Evolutionary conservation across 2,888 invertebrate genomes (phyloP).

Genomic region (Camptogramma bilineatum): DNA sequence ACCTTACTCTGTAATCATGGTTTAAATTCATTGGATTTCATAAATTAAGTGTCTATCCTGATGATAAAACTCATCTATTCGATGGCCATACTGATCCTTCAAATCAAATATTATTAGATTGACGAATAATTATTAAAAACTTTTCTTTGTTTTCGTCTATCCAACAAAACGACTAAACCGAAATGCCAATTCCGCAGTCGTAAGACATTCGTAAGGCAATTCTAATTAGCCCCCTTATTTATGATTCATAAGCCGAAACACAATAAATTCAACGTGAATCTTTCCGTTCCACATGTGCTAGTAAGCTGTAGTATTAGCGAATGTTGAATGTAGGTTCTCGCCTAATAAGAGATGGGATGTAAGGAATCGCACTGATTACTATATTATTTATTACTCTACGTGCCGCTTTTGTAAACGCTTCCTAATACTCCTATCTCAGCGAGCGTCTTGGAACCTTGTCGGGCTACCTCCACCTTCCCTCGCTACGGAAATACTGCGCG

Average conservation of each 20-base stretch:
- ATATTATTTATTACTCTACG: constrained; percentile 85
- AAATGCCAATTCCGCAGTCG: constrained; percentile 53
- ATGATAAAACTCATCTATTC: too few species aligned
- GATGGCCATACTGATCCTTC: too few species aligned
- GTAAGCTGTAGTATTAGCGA: constrained; percentile 82
- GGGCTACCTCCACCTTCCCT: constrained; percentile 38
- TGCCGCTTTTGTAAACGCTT: constrained; percentile 84
- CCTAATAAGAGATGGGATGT: constrained; percentile 84
- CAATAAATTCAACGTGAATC: constrained; percentile 83
- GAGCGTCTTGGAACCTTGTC: constrained; percentile 70
- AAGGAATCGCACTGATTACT: constrained; percentile 85
- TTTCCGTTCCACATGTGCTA: constrained; percentile 83
- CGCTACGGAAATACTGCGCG: constrained; percentile 16
- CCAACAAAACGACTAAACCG: constrained; percentile 47
- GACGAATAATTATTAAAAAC: background rate
- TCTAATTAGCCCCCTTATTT: constrained; percentile 84
- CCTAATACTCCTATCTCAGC: constrained; percentile 78
- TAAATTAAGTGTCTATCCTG: too few species aligned
- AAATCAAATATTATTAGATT: background rate
- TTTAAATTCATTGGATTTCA: too few species aligned
- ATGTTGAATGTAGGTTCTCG: constrained; percentile 83
- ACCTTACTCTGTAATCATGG: too few species aligned
- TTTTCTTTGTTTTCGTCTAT: background rate
- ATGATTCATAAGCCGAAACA: constrained; percentile 84
- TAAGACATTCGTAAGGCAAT: constrained; percentile 70